phyloP scores from a whole-genome alignment of 2,797 vertebrate species.

The Dendrocincla tyrannina region DNA sequence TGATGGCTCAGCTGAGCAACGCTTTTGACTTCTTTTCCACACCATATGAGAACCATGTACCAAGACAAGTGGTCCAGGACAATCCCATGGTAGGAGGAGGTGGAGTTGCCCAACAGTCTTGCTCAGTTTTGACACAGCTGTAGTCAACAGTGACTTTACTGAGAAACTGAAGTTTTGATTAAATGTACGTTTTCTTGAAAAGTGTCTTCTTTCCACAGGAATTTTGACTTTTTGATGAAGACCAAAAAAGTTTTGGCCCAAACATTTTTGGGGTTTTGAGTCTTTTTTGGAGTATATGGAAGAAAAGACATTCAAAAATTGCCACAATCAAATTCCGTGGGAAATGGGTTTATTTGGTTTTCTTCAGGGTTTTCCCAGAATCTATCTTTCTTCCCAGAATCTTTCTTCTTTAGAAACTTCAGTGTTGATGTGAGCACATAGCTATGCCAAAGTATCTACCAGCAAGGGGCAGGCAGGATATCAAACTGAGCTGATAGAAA shows the following conservation, averaged over 20 bases:
- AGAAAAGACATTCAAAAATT: not conserved
- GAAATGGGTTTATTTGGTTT: conserved; percentile 21
- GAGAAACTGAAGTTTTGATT: not conserved
- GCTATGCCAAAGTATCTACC: not conserved
- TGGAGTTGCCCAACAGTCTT: not conserved
- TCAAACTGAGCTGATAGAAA: not conserved
- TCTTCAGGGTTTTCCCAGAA: conserved; percentile 19
- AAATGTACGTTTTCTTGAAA: conserved; percentile 40
- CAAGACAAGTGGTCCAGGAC: not conserved
- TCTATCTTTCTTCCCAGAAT: conserved; percentile 4
- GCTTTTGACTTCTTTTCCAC: not conserved
- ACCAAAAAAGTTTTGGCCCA: conserved; percentile 18
- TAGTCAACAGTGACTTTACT: not conserved
- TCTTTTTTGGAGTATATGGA: conserved; percentile 18
- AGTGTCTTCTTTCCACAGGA: conserved; percentile 32
- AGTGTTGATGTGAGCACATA: not conserved
- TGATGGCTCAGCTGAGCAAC: not conserved
- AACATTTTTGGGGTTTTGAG: not conserved
- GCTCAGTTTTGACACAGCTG: not conserved
- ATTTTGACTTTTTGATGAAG: conserved; percentile 43
- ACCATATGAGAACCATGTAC: not conserved
- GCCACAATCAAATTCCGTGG: conserved; percentile 6
- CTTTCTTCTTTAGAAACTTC: not conserved
- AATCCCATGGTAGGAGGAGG: not conserved
- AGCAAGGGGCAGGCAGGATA: not conserved